Evolutionary conservation across 30 jellyfish, hydroid and myxozoan genomes (phyloP).

Genomic region (Nemopilema nomurai): DNA sequence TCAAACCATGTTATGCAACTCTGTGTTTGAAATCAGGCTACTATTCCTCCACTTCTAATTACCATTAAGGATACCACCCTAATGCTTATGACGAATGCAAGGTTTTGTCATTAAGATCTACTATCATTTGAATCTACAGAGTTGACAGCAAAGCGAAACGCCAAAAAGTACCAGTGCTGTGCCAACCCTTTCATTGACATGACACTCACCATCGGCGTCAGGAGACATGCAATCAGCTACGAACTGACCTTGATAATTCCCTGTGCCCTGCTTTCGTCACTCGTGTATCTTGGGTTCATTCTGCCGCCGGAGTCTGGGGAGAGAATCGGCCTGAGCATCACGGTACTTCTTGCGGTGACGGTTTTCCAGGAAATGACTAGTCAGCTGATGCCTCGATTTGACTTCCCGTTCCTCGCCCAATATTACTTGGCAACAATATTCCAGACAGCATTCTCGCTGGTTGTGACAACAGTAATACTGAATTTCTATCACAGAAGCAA

Average conservation of each 20-base stretch:
- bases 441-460: slow-evolving; percentile 63
- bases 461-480: slow-evolving; percentile 56
- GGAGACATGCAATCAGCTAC: slow-evolving; percentile 56
- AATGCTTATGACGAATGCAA: too few relatives aligned
- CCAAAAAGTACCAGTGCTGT: slow-evolving; percentile 61
- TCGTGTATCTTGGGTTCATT: slow-evolving; percentile 61
- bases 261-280: slow-evolving; percentile 62
- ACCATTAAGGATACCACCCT: too few relatives aligned
- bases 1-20: too few relatives aligned
- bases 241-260: slow-evolving; percentile 55
- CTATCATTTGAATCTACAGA: background rate
- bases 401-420: slow-evolving; percentile 72
- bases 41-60: too few relatives aligned
- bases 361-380: slow-evolving; percentile 70
- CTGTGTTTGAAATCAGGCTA: too few relatives aligned
- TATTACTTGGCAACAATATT: slow-evolving; percentile 64
- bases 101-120: too few relatives aligned
- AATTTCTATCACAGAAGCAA: slow-evolving; percentile 68
- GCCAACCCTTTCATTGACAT: slow-evolving; percentile 56
- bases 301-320: slow-evolving; percentile 82
- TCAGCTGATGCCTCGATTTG: slow-evolving; percentile 71
- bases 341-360: slow-evolving; percentile 70
- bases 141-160: slow-evolving; percentile 30
- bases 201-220: slow-evolving; percentile 38
- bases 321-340: slow-evolving; percentile 56